These are phyloP conservation scores for Lophius piscatorius DNA, from an alignment of 2,113 vertebrate genomes.

Conservation along the genomic window DNA sequence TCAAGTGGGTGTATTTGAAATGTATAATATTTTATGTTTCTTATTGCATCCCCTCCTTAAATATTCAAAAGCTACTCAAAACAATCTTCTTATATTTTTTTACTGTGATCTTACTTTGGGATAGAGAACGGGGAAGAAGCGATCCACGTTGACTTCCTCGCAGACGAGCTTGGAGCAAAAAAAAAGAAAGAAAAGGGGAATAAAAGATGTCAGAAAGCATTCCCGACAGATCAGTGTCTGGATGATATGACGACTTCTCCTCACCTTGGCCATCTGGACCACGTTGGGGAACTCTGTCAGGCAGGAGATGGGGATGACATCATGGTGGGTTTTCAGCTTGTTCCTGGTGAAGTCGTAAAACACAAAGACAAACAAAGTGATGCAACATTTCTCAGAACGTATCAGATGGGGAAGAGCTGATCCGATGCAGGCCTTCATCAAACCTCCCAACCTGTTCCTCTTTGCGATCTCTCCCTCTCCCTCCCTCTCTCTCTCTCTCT, in stretches of 20 bases:
- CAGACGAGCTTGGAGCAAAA: constrained; percentile 86
- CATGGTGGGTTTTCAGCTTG: constrained; percentile 90
- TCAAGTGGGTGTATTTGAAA: too few relatives aligned
- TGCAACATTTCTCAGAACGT: constrained; percentile 35
- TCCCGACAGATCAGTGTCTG: not conserved
- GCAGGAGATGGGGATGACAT: constrained; percentile 97
- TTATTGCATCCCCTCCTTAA: too few relatives aligned
- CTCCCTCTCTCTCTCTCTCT: not conserved
- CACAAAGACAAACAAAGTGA: constrained; percentile 30
- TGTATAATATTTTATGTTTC: too few relatives aligned
- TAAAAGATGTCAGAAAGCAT: not conserved
- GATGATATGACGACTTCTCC: constrained; percentile 6
- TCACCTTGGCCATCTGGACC: constrained; percentile 97
- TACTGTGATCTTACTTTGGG: constrained; percentile 81
- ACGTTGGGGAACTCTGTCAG: constrained; percentile 96
- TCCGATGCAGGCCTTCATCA: constrained; percentile 34
- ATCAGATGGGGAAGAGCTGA: constrained; percentile 38
- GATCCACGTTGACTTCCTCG: constrained; percentile 95
- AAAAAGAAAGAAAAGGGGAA: constrained; percentile 4
- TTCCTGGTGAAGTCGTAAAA: constrained; percentile 81
- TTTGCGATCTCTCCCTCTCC: constrained; percentile 12
- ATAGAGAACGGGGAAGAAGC: constrained; percentile 94
- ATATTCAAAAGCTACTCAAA: too few relatives aligned
- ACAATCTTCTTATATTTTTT: too few relatives aligned
- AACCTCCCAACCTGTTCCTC: constrained; percentile 46